phyloP scores from a whole-genome alignment of 2,888 invertebrate species.

The Steromphala cineraria region DNA sequence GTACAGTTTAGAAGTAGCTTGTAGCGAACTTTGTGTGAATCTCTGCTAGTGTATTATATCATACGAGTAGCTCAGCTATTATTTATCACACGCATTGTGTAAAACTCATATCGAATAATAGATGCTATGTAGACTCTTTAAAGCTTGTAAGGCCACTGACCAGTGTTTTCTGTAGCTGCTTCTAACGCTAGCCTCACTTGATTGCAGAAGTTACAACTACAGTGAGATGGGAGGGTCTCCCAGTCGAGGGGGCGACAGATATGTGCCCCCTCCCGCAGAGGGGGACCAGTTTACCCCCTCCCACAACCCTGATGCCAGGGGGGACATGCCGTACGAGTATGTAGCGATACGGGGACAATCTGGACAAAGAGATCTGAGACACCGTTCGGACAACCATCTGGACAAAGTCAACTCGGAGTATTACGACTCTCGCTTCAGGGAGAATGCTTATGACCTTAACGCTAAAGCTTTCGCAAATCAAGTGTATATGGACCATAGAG shows the following conservation, averaged over 20 bases:
- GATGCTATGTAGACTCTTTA: no score
- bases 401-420: not conserved
- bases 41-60: no score
- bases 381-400: constrained; percentile 6
- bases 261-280: not conserved
- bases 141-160: no score
- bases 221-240: constrained; percentile 24
- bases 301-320: not conserved
- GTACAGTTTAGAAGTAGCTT: no score
- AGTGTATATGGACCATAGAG: constrained; percentile 69
- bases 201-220: constrained; percentile 42
- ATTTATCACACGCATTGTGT: no score
- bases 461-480: constrained; percentile 62
- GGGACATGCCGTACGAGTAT: constrained; percentile 63
- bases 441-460: not conserved
- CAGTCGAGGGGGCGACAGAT: constrained; percentile 7
- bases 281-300: not conserved
- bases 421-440: not conserved
- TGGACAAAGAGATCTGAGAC: constrained; percentile 11
- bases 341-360: constrained; percentile 39
- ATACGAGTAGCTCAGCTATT: no score
- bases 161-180: no score
- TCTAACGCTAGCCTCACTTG: not conserved
- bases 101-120: no score
- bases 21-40: no score